These are phyloP conservation scores for Dolichoris vasculosae DNA, from an alignment of 1,140 invertebrate species.

Conservation along the genomic window DNA sequence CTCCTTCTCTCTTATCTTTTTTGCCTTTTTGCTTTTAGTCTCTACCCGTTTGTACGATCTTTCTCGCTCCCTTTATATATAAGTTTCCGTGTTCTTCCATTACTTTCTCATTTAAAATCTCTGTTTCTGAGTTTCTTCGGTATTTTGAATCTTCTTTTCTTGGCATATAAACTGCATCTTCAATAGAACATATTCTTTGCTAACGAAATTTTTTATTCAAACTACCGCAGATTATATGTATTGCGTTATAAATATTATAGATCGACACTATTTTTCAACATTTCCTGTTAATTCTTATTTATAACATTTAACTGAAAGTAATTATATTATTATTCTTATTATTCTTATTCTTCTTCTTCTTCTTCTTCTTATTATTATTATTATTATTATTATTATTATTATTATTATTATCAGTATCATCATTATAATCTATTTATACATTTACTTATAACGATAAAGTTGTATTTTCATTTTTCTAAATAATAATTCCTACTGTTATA, in stretches of 20 bases:
- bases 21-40: slow-evolving; percentile 30
- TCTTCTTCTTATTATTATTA: too few species aligned
- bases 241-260: not conserved
- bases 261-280: too few species aligned
- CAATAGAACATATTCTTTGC: not conserved
- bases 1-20: slow-evolving; percentile 50
- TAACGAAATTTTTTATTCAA: too few species aligned
- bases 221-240: too few species aligned
- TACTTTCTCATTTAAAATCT: slow-evolving; percentile 16
- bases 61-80: slow-evolving; percentile 5
- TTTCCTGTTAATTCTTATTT: not conserved
- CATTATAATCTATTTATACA: too few species aligned
- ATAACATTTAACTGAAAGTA: not conserved
- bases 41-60: not conserved
- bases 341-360: too few species aligned
- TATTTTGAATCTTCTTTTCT: not conserved
- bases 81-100: slow-evolving; percentile 10
- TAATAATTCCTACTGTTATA: too few species aligned
- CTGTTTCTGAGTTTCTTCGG: not conserved
- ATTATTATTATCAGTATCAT: too few species aligned
- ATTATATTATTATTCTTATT: not conserved
- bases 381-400: too few species aligned
- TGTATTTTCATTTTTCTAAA: too few species aligned
- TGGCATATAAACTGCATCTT: not conserved
- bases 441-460: too few species aligned